A percentile compares a stretch with the other conserved stretches of the same genome.
Evolutionary conservation across 37 sponge, comb jelly and placozoan genomes (phyloP).

Genomic region (Mnemiopsis leidyi): DNA sequence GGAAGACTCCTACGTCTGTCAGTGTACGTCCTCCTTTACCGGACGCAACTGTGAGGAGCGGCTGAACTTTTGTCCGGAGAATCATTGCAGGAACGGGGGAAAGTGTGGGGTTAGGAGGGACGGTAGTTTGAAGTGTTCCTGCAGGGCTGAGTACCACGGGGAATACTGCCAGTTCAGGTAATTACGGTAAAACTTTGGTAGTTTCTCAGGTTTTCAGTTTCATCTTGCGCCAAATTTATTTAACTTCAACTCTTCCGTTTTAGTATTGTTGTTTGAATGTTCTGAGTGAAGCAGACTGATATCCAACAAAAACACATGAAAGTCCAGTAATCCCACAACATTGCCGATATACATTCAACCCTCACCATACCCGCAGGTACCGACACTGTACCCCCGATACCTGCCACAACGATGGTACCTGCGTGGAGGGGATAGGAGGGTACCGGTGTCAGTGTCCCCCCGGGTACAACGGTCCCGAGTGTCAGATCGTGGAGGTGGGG

Average conservation of each 20-base stretch:
- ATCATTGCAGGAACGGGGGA: constrained; percentile 51
- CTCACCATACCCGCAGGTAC: background rate
- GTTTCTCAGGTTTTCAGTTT: too few relatives aligned
- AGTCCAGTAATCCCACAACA: too few relatives aligned
- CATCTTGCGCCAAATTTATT: too few relatives aligned
- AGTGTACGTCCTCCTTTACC: constrained; percentile 8
- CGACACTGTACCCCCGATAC: background rate
- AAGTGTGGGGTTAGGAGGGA: constrained; percentile 29
- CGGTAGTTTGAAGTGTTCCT: background rate
- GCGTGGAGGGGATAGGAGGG: constrained; percentile 5
- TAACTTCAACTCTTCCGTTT: too few relatives aligned
- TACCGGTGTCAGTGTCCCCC: constrained; percentile 18
- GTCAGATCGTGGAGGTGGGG: constrained; percentile 19
- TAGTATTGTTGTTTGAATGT: too few relatives aligned
- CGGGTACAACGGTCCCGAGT: constrained; percentile 29
- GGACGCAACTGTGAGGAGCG: constrained; percentile 45
- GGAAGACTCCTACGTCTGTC: constrained; percentile 50
- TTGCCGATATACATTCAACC: background rate
- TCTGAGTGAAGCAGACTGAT: too few relatives aligned
- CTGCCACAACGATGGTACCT: background rate
- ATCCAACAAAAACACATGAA: too few relatives aligned
- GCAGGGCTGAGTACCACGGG: constrained; percentile 17
- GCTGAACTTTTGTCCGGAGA: constrained; percentile 16
- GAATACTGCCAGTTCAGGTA: constrained; percentile 43
- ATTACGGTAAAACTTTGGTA: too few relatives aligned